A percentile compares a stretch with the other conserved stretches of the same genome.
phyloP scores from a whole-genome alignment of 2,113 vertebrate species.

The Cyphomyrus plagiostoma region DNA sequence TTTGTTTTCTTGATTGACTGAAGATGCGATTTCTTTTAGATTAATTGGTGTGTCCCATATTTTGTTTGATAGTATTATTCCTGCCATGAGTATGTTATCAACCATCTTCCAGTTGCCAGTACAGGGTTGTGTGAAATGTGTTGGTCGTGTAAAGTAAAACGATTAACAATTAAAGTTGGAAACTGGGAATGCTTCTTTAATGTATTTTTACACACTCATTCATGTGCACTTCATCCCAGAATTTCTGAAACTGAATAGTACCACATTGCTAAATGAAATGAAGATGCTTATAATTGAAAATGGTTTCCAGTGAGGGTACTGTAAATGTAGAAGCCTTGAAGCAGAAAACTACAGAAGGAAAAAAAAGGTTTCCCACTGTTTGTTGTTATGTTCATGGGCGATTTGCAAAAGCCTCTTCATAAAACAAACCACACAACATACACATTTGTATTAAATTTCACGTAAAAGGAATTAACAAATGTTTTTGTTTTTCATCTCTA shows the following conservation, averaged over 20 bases:
- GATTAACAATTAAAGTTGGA: not conserved
- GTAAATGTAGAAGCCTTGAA: not conserved
- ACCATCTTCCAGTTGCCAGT: not conserved
- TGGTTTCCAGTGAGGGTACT: not conserved
- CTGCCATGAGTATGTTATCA: not conserved
- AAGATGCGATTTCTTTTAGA: not conserved
- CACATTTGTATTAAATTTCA: not conserved
- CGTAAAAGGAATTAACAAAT: not conserved
- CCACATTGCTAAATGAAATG: not conserved
- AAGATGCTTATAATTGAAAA: not conserved
- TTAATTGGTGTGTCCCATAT: not conserved
- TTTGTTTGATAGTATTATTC: not conserved
- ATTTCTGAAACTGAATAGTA: not conserved
- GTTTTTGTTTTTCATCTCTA: not conserved
- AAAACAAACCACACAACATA: not conserved
- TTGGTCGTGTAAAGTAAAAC: not conserved
- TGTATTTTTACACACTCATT: not conserved
- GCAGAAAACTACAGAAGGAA: too few species aligned
- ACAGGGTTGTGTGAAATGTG: not conserved
- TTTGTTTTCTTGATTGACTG: not conserved
- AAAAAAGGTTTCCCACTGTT: not conserved
- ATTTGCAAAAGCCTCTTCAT: not conserved
- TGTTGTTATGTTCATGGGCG: not conserved
- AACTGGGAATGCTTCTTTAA: not conserved
- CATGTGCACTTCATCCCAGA: not conserved